Evolutionary conservation across 2,797 vertebrate genomes (phyloP).

Genomic region (Notolabrus celidotus): DNA sequence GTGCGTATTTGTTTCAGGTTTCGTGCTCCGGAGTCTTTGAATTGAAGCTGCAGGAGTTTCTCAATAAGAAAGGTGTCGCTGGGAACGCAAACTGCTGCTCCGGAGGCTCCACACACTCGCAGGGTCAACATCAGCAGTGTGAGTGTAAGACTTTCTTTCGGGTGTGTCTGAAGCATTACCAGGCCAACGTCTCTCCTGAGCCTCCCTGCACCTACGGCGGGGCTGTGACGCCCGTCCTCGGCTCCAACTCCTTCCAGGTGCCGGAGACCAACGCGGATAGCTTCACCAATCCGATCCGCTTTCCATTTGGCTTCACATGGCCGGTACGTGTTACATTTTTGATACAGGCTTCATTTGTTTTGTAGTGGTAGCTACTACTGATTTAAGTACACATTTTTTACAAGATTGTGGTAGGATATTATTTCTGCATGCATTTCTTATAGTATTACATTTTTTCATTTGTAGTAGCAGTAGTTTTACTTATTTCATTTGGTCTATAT

Average conservation of each 20-base stretch:
- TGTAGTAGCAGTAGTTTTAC: background rate
- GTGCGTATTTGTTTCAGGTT: conserved; percentile 80
- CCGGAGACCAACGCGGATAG: conserved; percentile 91
- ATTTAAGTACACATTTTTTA: background rate
- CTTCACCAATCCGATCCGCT: conserved; percentile 95
- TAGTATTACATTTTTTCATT: background rate
- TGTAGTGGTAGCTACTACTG: no score
- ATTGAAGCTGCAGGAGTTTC: conserved; percentile 97
- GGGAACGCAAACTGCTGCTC: conserved; percentile 95
- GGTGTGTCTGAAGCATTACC: conserved; percentile 98
- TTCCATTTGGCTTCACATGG: conserved; percentile 97
- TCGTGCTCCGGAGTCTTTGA: conserved; percentile 95
- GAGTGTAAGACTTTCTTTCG: conserved; percentile 99
- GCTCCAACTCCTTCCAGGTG: conserved; percentile 96
- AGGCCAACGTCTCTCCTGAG: conserved; percentile 95
- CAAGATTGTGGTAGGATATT: background rate
- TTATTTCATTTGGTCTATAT: background rate
- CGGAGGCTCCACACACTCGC: conserved; percentile 77
- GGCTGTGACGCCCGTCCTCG: conserved; percentile 94
- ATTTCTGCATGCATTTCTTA: background rate
- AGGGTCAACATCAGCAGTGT: conserved; percentile 87
- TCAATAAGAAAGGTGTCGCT: conserved; percentile 93
- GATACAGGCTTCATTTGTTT: no score
- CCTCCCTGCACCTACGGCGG: conserved; percentile 98
- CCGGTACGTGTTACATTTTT: conserved; percentile 87